These are phyloP conservation scores for Temnothorax longispinosus DNA, from an alignment of 1,140 invertebrate genomes.

Conservation along the genomic window DNA sequence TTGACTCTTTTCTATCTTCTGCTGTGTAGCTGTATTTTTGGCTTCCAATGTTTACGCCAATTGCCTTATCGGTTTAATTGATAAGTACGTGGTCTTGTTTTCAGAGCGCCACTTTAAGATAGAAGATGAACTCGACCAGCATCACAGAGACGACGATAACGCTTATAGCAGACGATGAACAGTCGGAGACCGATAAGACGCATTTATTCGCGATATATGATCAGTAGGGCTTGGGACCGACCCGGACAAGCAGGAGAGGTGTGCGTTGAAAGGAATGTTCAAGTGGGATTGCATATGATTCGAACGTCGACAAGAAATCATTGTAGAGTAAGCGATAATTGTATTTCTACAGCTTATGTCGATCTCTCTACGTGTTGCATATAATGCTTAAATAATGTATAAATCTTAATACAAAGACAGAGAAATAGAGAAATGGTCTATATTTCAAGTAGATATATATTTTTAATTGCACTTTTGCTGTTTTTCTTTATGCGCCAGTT, in stretches of 20 bases:
- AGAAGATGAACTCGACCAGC: not conserved
- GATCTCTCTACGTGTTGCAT: not conserved
- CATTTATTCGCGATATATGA: constrained; percentile 32
- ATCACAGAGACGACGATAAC: not conserved
- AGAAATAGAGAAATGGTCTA: not conserved
- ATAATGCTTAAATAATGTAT: not conserved
- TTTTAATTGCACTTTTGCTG: not conserved
- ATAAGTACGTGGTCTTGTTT: not conserved
- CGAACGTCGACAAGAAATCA: not conserved
- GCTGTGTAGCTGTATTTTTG: not conserved
- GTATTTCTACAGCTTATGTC: not conserved
- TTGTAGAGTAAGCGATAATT: not conserved
- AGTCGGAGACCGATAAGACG: not conserved
- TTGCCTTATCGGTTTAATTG: not conserved
- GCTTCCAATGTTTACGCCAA: not conserved
- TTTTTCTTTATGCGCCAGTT: not conserved
- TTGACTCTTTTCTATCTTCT: not conserved
- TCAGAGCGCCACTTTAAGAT: not conserved
- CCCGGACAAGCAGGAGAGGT: not conserved
- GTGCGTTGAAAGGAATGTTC: not conserved
- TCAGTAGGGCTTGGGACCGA: not conserved
- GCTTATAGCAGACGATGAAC: constrained; percentile 20
- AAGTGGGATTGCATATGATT: not conserved
- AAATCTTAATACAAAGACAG: not conserved
- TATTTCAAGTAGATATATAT: not conserved